Percentiles rank a stretch among this genome's conserved stretches.
Evolutionary conservation across 2,113 vertebrate species (phyloP).

Genomic region (Xenopus laevis): DNA sequence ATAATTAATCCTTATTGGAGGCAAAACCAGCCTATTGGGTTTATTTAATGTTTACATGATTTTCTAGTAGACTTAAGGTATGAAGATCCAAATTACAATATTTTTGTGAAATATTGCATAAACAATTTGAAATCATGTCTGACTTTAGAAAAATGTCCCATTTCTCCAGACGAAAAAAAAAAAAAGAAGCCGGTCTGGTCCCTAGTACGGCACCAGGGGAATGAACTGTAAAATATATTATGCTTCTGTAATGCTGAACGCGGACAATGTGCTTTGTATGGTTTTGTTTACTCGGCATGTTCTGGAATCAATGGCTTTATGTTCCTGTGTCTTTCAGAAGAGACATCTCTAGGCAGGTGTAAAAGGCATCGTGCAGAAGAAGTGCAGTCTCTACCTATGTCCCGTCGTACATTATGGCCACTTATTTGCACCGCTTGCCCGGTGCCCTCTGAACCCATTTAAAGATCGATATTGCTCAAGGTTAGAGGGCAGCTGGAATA

Average conservation of each 20-base stretch:
- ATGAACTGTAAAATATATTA: no score
- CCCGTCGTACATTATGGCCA: conserved; percentile 24
- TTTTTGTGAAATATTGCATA: no score
- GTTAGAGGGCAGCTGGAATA: conserved; percentile 35
- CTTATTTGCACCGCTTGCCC: conserved; percentile 21
- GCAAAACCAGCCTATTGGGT: no score
- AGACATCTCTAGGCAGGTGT: conserved; percentile 2
- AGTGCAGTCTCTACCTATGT: conserved; percentile 20
- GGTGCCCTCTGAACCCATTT: conserved; percentile 40
- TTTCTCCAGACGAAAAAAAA: no score
- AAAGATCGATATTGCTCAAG: conserved; percentile 41
- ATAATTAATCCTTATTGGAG: no score
- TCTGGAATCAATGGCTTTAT: conserved; percentile 24
- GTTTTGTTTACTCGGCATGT: conserved; percentile 30
- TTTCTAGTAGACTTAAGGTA: no score
- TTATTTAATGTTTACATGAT: no score
- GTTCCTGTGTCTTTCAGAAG: conserved; percentile 11
- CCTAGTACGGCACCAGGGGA: no score
- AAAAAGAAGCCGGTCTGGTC: no score
- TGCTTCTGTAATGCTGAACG: background rate
- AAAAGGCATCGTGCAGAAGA: conserved; percentile 20
- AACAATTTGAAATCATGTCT: no score
- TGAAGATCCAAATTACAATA: no score
- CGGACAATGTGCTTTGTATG: background rate
- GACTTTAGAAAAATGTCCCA: no score